These are phyloP conservation scores for Tachypleus tridentatus DNA, from an alignment of 1,140 invertebrate species.

Conservation along the genomic window DNA sequence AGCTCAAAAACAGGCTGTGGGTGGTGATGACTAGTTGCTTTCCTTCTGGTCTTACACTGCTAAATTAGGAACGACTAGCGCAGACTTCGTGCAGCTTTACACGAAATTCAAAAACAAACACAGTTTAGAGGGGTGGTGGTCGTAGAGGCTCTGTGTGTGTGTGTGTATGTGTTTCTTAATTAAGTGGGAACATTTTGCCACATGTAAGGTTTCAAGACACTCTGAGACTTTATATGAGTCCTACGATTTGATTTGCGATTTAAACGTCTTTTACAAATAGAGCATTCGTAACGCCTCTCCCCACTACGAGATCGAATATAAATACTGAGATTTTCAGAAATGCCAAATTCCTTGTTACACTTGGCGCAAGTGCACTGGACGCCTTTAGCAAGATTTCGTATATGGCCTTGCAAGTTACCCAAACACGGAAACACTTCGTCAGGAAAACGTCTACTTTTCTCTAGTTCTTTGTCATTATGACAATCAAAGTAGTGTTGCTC, in stretches of 20 bases:
- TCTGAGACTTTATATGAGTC: conserved; percentile 26
- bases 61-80: too few relatives aligned
- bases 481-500: conserved; percentile 31
- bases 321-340: conserved; percentile 22
- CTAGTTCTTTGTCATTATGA: conserved; percentile 23
- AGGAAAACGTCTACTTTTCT: conserved; percentile 24
- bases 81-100: too few relatives aligned
- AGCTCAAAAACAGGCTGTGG: too few relatives aligned
- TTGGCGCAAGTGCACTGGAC: too few relatives aligned
- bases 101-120: neutral
- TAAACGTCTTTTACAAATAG: conserved; percentile 30
- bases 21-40: too few relatives aligned
- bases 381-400: conserved; percentile 28
- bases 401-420: conserved; percentile 32
- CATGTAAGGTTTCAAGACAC: conserved; percentile 22
- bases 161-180: conserved; percentile 29
- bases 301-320: conserved; percentile 25
- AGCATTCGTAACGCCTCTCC: conserved; percentile 30
- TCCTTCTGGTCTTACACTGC: too few relatives aligned
- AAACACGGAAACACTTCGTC: conserved; percentile 32
- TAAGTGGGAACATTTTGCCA: conserved; percentile 29
- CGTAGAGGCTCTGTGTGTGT: conserved; percentile 25
- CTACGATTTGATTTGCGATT: conserved; percentile 25
- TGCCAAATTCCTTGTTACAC: conserved; percentile 23
- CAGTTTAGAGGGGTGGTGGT: conserved; percentile 14